These are phyloP conservation scores for Synanceia verrucosa DNA, from an alignment of 2,797 vertebrate genomes.

Conservation along the genomic window DNA sequence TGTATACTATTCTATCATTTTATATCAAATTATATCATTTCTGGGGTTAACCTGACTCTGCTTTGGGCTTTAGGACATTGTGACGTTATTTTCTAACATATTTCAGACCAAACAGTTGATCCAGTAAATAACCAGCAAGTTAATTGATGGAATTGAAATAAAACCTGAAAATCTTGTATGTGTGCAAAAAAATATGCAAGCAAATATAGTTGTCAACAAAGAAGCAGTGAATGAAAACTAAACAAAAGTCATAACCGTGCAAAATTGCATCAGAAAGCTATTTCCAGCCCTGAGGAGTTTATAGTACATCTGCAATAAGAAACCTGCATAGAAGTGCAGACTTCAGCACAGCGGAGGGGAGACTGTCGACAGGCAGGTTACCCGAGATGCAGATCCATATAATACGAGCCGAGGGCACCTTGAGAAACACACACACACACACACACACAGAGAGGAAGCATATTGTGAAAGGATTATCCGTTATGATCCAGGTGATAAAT, in stretches of 20 bases:
- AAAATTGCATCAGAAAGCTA: conserved; percentile 15
- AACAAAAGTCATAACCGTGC: not conserved
- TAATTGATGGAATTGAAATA: not conserved
- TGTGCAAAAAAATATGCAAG: conserved; percentile 6
- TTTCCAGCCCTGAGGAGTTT: conserved; percentile 20
- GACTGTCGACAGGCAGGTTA: conserved; percentile 46
- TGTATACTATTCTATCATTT: too few species aligned
- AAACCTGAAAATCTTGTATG: not conserved
- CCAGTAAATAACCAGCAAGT: not conserved
- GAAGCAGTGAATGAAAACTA: conserved; percentile 1
- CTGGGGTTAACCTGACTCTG: not conserved
- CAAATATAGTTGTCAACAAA: not conserved
- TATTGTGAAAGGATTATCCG: conserved; percentile 56
- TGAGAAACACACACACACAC: conserved; percentile 34
- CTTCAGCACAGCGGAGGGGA: conserved; percentile 41
- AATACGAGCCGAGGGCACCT: conserved; percentile 69
- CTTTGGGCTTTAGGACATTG: not conserved
- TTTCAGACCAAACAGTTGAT: not conserved
- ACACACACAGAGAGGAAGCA: conserved; percentile 3
- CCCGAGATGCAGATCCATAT: conserved; percentile 56
- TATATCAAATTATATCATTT: too few species aligned
- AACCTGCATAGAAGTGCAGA: conserved; percentile 44
- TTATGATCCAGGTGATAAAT: conserved; percentile 46
- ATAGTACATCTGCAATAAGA: conserved; percentile 46
- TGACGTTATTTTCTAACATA: not conserved